Base-by-base conservation (phyloP, 2,888 invertebrate species). In the Terebella lapidaria region DNA sequence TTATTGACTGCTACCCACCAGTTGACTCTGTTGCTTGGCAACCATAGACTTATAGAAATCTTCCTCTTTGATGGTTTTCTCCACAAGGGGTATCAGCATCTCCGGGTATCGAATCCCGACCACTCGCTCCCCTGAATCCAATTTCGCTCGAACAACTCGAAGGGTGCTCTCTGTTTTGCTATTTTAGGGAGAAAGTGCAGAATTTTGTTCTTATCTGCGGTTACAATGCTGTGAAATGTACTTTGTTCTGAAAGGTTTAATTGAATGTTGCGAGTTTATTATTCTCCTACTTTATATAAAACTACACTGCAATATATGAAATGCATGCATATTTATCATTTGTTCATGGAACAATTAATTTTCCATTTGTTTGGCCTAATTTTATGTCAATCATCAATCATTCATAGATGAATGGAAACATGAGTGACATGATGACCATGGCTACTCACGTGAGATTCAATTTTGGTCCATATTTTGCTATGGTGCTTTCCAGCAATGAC, bases 121-220 rank as follows among this genome's bases (percentile, higher is more conserved):
- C 26, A 78, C 67, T 27, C 78, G 63, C 63, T 75, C 74, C 5
- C 75, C 75, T 55, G 66, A 70, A 66, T 75, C 71, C 46, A 77
- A 63, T 60, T 72, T 66, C 0, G 71, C 74, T 27, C 77, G 62
- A 18, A 78, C 76, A n/a, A 76, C 77, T 28, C 77, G 70, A 20
- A 78, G 70, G 15, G 63, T 66, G 3, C 71, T 71, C 59, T 78
- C 78, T 5, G 72, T 68, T 61, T 67, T 67, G 15, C 67, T 67
- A 62, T 15, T 20, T n/a, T n/a, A n/a, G n/a, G n/a, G n/a, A n/a
- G n/a, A n/a, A n/a, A n/a, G n/a, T n/a, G n/a, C n/a, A n/a, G n/a
- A n/a, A n/a, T n/a, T n/a, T n/a, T n/a, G n/a, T n/a, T n/a, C n/a
- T n/a, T n/a, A n/a, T n/a, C n/a, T n/a, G n/a, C n/a, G n/a, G n/a